These are phyloP conservation scores for Drosophila sechellia DNA, from an alignment of 1,140 invertebrate genomes.

Conservation along the genomic window DNA sequence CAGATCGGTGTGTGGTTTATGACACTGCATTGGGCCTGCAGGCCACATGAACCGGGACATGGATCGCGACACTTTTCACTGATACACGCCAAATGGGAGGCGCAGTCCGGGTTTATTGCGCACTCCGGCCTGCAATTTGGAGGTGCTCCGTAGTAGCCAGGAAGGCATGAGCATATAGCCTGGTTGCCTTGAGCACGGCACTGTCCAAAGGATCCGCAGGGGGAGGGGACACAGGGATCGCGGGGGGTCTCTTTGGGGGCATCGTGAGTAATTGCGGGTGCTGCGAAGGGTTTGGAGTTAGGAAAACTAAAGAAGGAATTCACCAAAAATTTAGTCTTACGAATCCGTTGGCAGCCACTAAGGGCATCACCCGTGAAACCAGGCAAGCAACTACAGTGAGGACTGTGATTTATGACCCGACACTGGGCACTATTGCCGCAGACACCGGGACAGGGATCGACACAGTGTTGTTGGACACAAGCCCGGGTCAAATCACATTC, in stretches of 20 bases:
- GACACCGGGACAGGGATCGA: constrained; percentile 92
- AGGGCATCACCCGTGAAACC: constrained; percentile 94
- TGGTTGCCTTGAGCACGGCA: constrained; percentile 89
- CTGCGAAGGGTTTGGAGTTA: constrained; percentile 39
- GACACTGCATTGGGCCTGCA: constrained; percentile 92
- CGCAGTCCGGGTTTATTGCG: constrained; percentile 90
- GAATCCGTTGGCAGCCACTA: constrained; percentile 87
- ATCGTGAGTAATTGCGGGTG: constrained; percentile 53
- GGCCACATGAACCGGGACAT: constrained; percentile 91
- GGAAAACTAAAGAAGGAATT: background rate
- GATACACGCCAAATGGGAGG: constrained; percentile 88
- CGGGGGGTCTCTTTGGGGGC: constrained; percentile 87
- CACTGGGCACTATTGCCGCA: constrained; percentile 93
- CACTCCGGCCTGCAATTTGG: constrained; percentile 92
- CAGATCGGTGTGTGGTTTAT: constrained; percentile 94
- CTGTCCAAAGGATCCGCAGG: constrained; percentile 92
- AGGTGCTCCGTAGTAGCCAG: constrained; percentile 89
- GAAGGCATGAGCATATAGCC: constrained; percentile 91
- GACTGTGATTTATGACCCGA: constrained; percentile 92
- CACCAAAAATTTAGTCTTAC: constrained; percentile 84
- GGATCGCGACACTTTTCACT: constrained; percentile 91
- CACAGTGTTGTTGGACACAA: constrained; percentile 93
- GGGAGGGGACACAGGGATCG: constrained; percentile 90
- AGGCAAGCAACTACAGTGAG: constrained; percentile 91
- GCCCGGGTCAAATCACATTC: constrained; percentile 92